Evolutionary conservation across 2,888 invertebrate genomes (phyloP).

Genomic region (Stenoptilia bipunctidactyla): DNA sequence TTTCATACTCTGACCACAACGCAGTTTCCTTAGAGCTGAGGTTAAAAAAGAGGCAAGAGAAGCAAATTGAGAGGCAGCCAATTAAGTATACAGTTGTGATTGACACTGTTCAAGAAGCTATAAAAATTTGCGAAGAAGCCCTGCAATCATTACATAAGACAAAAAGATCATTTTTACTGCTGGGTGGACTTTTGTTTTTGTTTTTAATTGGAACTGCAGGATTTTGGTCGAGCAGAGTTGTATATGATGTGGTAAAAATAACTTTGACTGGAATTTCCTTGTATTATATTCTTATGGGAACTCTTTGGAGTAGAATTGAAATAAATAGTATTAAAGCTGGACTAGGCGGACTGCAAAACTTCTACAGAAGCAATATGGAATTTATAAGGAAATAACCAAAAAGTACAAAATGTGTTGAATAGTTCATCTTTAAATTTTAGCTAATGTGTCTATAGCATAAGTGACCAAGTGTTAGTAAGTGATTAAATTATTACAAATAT

Average conservation of each 20-base stretch:
- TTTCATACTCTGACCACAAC: constrained; percentile 93
- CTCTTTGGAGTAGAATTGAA: constrained; percentile 87
- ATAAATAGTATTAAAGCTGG: constrained; percentile 83
- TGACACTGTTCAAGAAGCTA: constrained; percentile 67
- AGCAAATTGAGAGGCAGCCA: constrained; percentile 14
- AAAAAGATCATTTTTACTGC: constrained; percentile 63
- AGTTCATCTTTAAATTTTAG: no score
- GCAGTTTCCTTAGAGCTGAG: constrained; percentile 76
- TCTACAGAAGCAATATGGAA: constrained; percentile 20
- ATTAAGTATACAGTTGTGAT: constrained; percentile 25
- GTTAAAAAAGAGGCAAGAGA: constrained; percentile 20
- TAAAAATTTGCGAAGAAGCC: constrained; percentile 72
- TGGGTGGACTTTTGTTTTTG: constrained; percentile 59
- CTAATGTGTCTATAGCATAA: no score
- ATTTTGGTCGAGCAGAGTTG: constrained; percentile 55
- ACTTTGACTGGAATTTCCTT: constrained; percentile 74
- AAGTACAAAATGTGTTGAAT: no score
- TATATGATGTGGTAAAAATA: constrained; percentile 71
- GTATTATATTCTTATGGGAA: constrained; percentile 82
- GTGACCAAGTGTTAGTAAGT: no score
- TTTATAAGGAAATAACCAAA: no score
- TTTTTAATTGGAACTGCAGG: constrained; percentile 64
- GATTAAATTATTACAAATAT: no score
- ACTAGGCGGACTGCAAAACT: constrained; percentile 77
- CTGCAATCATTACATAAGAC: constrained; percentile 56